These are phyloP conservation scores for Hyaena hyaena DNA, from an alignment of 2,113 vertebrate species.

Conservation along the genomic window DNA sequence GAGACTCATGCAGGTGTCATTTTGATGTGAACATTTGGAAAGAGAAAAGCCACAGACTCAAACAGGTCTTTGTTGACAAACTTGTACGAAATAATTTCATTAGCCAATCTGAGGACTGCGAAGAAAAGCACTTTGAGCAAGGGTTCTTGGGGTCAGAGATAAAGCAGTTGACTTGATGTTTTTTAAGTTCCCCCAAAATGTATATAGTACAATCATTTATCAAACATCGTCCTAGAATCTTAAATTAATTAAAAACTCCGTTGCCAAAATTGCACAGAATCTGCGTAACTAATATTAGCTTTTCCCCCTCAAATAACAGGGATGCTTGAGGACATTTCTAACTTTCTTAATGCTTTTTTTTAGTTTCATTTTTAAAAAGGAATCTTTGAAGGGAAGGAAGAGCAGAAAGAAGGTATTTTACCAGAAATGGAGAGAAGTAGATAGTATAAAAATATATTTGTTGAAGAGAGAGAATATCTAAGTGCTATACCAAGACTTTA, in stretches of 20 bases:
- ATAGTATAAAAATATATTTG: constrained; percentile 82
- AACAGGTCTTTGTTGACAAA: constrained; percentile 4
- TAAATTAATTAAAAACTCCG: constrained; percentile 60
- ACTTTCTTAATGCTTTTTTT: constrained; percentile 69
- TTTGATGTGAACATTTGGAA: neutral
- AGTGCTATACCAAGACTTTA: constrained; percentile 91
- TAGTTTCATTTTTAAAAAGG: constrained; percentile 53
- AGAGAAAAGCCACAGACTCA: neutral
- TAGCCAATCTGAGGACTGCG: neutral
- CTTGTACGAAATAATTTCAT: constrained; percentile 32
- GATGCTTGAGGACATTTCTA: constrained; percentile 62
- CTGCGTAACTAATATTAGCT: constrained; percentile 17
- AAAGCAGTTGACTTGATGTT: neutral
- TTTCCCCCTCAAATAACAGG: constrained; percentile 39
- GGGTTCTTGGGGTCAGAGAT: neutral
- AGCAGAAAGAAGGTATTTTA: constrained; percentile 75
- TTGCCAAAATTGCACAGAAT: constrained; percentile 73
- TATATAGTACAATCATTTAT: constrained; percentile 45
- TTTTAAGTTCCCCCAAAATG: neutral
- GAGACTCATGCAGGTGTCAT: neutral
- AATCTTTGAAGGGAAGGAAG: constrained; percentile 64
- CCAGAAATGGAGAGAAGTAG: constrained; percentile 75
- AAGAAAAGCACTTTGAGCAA: constrained; percentile 78
- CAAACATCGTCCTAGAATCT: constrained; percentile 55
- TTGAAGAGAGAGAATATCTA: constrained; percentile 80